phyloP scores from a whole-genome alignment of 2,888 invertebrate genomes.

The Caenorhabditis becei region DNA sequence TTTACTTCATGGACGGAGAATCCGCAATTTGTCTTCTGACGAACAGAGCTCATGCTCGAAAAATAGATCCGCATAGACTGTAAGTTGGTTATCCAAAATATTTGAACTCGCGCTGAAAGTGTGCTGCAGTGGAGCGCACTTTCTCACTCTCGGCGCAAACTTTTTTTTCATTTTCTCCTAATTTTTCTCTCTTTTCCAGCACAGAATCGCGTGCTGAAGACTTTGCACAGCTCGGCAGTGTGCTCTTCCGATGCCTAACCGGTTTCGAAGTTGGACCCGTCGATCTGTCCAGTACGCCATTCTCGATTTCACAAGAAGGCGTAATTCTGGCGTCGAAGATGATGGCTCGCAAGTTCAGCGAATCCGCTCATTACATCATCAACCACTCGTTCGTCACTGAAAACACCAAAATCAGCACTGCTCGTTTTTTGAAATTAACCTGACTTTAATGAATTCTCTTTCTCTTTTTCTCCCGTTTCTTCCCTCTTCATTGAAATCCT shows the following conservation, averaged over 20 bases:
- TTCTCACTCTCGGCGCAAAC: not conserved
- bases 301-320: slow-evolving; percentile 22
- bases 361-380: slow-evolving; percentile 37
- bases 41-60: slow-evolving; percentile 35
- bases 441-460: slow-evolving; percentile 14
- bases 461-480: not conserved
- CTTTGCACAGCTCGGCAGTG: slow-evolving; percentile 36
- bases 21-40: slow-evolving; percentile 32
- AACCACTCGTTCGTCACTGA: slow-evolving; percentile 33
- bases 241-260: slow-evolving; percentile 50
- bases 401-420: slow-evolving; percentile 28
- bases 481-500: no score
- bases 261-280: slow-evolving; percentile 14
- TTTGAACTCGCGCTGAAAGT: not conserved
- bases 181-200: slow-evolving; percentile 20
- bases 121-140: slow-evolving; percentile 15
- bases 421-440: slow-evolving; percentile 40
- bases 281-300: not conserved
- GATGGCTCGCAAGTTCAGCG: slow-evolving; percentile 55
- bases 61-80: slow-evolving; percentile 28
- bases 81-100: not conserved
- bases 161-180: not conserved
- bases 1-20: slow-evolving; percentile 32
- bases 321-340: slow-evolving; percentile 40
- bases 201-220: slow-evolving; percentile 46